Conservation (phyloP, 2,113 vertebrate genomes). For the Balaeniceps rex region DNA sequence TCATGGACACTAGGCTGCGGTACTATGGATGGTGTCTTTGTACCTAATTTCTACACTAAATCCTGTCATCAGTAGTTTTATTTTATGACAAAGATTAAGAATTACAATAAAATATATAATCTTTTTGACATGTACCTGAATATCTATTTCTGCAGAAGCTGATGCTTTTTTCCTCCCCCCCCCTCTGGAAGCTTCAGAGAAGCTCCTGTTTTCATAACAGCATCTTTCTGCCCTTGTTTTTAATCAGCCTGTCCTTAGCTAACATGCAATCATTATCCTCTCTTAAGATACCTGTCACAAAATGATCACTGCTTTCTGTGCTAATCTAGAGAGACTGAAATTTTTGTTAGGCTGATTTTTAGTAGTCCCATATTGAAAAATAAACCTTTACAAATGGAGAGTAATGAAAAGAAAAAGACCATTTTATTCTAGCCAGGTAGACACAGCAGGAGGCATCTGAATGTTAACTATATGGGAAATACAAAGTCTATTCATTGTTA, state of each 20-base stretch:
- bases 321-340: neutral
- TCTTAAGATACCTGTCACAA: neutral
- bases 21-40: neutral
- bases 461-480: neutral
- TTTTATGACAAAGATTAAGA: neutral
- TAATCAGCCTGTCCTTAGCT: neutral
- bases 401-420: neutral
- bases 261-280: neutral
- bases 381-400: neutral
- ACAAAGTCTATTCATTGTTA: neutral
- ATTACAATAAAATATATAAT: neutral
- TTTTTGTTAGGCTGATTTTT: neutral
- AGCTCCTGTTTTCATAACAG: neutral
- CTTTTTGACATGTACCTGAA: neutral
- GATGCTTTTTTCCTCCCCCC: neutral
- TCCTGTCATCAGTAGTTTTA: neutral
- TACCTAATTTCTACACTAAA: neutral
- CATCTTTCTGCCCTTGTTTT: neutral
- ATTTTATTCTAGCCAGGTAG: neutral
- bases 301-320: neutral
- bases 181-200: neutral
- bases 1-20: neutral
- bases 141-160: neutral
- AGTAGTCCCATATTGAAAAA: neutral
- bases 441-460: neutral